These are phyloP conservation scores for Syngnathoides biaculeatus DNA, from an alignment of 2,113 vertebrate species.

Conservation along the genomic window DNA sequence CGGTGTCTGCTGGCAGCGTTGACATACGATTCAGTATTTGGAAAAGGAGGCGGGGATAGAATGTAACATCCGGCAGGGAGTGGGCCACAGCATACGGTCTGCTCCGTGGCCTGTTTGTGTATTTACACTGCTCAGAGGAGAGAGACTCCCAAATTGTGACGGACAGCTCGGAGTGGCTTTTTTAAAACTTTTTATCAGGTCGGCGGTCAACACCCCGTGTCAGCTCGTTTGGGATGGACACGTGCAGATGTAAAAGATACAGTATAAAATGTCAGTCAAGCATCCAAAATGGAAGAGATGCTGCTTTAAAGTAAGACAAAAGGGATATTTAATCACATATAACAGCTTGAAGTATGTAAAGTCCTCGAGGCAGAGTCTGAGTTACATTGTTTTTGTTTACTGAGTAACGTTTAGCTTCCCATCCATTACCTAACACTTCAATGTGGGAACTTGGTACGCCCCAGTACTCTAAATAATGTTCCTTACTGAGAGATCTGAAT, in stretches of 20 bases:
- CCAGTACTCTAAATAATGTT: too few species aligned
- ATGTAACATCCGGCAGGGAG: constrained; percentile 2
- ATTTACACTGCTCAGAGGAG: constrained; percentile 18
- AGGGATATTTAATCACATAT: too few species aligned
- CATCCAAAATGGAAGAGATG: too few species aligned
- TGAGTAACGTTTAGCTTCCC: too few species aligned
- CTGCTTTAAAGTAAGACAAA: too few species aligned
- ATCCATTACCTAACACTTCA: too few species aligned
- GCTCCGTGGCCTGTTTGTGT: neutral
- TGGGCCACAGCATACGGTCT: neutral
- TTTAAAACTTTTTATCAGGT: constrained; percentile 2
- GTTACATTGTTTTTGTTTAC: too few species aligned
- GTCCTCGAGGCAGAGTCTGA: too few species aligned
- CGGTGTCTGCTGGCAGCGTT: neutral
- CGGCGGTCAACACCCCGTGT: constrained; percentile 8
- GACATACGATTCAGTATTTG: constrained; percentile 8
- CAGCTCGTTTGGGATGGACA: constrained; percentile 21
- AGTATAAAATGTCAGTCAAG: neutral
- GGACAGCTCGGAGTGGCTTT: constrained; percentile 18
- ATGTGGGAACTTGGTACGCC: too few species aligned
- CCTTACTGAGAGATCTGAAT: neutral
- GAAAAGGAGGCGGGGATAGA: constrained; percentile 18
- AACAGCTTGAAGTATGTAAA: too few species aligned
- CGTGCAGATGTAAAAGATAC: constrained; percentile 2
- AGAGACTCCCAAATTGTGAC: constrained; percentile 16